A percentile compares a stretch with the other conserved stretches of the same genome.
Conservation (phyloP, 2,113 vertebrate genomes). For the Microcebus ravelobensis region DNA sequence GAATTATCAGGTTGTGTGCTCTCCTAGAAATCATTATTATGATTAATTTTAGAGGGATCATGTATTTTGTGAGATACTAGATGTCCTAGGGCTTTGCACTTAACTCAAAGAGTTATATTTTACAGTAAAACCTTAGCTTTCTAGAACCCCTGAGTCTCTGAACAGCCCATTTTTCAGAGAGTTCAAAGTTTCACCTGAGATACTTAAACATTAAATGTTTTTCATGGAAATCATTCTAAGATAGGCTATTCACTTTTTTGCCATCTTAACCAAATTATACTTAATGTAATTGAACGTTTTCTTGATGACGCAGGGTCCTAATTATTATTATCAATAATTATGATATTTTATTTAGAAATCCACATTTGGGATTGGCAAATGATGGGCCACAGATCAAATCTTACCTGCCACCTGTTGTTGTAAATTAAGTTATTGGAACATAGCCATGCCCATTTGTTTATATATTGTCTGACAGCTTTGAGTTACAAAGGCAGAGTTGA, state of each 20-base stretch:
- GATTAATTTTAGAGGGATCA: not conserved
- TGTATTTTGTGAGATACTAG: not conserved
- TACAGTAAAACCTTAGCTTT: not conserved
- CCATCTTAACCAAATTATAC: not conserved
- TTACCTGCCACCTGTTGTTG: not conserved
- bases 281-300: slow-evolving; percentile 20
- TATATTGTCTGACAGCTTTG: not conserved
- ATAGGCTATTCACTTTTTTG: not conserved
- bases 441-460: not conserved
- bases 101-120: not conserved
- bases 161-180: not conserved
- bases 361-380: not conserved
- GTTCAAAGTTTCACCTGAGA: not conserved
- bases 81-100: not conserved
- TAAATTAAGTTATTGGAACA: not conserved
- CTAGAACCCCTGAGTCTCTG: not conserved
- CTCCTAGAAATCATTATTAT: slow-evolving; percentile 28
- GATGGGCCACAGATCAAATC: not conserved
- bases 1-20: not conserved
- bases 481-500: not conserved
- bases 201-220: not conserved
- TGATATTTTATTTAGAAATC: slow-evolving; percentile 15
- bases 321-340: not conserved
- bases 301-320: not conserved
- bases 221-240: not conserved